Percentiles rank a stretch among this genome's conserved stretches.
Conservation (phyloP, 2,113 vertebrate species). For the Nesogale talazaci region DNA sequence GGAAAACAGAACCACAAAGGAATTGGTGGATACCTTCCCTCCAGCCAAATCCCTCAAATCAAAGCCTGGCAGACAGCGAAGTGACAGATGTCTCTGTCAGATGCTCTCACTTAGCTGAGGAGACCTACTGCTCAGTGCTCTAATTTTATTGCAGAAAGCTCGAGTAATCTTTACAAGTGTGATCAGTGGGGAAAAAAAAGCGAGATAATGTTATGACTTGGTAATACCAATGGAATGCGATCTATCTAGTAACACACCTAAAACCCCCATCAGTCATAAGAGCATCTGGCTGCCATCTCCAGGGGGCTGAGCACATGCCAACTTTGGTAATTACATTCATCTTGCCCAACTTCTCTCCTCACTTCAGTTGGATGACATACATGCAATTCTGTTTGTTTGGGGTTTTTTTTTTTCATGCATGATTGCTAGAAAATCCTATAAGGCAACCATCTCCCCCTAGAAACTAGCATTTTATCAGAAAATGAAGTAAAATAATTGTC, state of each 20-base stretch:
- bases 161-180: slow-evolving; percentile 64
- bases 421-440: slow-evolving; percentile 17
- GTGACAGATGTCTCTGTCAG: slow-evolving; percentile 79
- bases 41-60: slow-evolving; percentile 52
- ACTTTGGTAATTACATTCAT: slow-evolving; percentile 53
- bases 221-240: slow-evolving; percentile 17
- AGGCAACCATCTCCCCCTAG: neutral
- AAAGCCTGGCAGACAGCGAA: slow-evolving; percentile 66
- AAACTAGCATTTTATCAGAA: slow-evolving; percentile 29
- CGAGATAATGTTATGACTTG: slow-evolving; percentile 57
- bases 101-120: slow-evolving; percentile 71
- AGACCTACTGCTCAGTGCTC: slow-evolving; percentile 68
- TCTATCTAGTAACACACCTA: slow-evolving; percentile 61
- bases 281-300: slow-evolving; percentile 58
- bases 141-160: slow-evolving; percentile 66
- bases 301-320: slow-evolving; percentile 32
- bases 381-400: slow-evolving; percentile 8
- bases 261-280: slow-evolving; percentile 23
- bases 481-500: slow-evolving; percentile 39
- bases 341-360: slow-evolving; percentile 15
- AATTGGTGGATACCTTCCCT: slow-evolving; percentile 7
- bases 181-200: neutral
- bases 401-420: neutral
- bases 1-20: slow-evolving; percentile 26
- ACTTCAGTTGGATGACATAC: neutral